phyloP scores from a whole-genome alignment of 2,888 invertebrate species.

The Tridacna gigas region DNA sequence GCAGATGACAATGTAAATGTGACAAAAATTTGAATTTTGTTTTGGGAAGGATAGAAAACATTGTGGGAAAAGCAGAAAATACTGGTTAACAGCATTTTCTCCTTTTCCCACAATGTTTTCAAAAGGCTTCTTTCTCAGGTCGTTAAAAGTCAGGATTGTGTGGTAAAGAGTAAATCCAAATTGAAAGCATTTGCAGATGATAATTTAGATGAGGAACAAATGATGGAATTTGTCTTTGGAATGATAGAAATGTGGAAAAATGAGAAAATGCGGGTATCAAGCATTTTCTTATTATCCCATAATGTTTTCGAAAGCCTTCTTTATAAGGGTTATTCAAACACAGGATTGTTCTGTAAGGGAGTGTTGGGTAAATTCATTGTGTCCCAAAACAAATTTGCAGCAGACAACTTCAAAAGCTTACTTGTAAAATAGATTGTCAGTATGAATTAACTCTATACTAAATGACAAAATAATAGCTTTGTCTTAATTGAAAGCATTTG shows the following conservation, averaged over 20 bases:
- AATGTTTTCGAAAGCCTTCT: neutral
- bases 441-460: no score
- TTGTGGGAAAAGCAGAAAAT: slow-evolving; percentile 14
- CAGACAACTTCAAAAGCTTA: no score
- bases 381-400: no score
- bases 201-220: neutral
- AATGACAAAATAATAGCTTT: no score
- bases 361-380: no score
- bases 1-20: no score
- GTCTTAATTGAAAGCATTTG: no score
- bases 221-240: neutral
- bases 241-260: neutral
- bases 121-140: neutral
- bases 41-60: neutral
- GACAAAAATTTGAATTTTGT: no score
- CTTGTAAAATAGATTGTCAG: no score
- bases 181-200: neutral
- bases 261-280: neutral
- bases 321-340: no score
- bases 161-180: neutral
- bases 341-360: no score
- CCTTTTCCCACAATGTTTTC: slow-evolving; percentile 7
- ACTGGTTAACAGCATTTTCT: neutral
- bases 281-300: slow-evolving; percentile 1
- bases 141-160: neutral